phyloP scores from a whole-genome alignment of 1,140 invertebrate genomes.

The Micrasema longulum region DNA sequence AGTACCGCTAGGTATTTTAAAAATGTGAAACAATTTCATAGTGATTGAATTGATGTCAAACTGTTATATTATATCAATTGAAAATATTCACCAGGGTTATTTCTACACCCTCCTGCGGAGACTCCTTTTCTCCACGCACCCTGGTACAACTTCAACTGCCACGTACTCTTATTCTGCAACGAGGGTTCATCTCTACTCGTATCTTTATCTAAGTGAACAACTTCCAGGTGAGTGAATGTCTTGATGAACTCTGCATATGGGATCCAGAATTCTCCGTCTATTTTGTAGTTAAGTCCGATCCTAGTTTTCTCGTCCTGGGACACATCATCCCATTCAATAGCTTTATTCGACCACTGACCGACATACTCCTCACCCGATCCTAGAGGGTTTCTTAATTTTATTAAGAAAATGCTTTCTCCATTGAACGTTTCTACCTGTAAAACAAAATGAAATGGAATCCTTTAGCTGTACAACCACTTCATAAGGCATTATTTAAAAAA shows the following conservation, averaged over 20 bases:
- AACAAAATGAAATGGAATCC: conserved; percentile 21
- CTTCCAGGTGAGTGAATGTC: conserved; percentile 86
- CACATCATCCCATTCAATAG: conserved; percentile 82
- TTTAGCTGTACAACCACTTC: too few species aligned
- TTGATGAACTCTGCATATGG: conserved; percentile 86
- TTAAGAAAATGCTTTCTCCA: conserved; percentile 79
- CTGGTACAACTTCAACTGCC: conserved; percentile 88
- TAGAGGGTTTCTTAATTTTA: conserved; percentile 79
- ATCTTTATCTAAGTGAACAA: conserved; percentile 89
- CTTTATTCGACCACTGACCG: conserved; percentile 78
- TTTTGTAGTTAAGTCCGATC: conserved; percentile 74
- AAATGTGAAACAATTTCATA: too few species aligned
- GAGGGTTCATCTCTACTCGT: conserved; percentile 87
- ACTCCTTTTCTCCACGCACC: conserved; percentile 91
- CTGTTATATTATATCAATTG: too few species aligned
- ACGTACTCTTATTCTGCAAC: conserved; percentile 80
- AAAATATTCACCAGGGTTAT: conserved; percentile 77
- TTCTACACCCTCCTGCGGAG: conserved; percentile 90
- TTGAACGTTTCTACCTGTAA: conserved; percentile 77
- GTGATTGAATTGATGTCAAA: too few species aligned
- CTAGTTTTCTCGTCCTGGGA: conserved; percentile 79
- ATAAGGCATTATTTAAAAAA: too few species aligned
- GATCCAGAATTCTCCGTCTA: conserved; percentile 90
- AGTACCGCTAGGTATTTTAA: too few species aligned
- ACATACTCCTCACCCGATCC: conserved; percentile 77